Percentiles rank a stretch among this genome's conserved stretches.
These are phyloP conservation scores for Cynoglossus semilaevis DNA, from an alignment of 2,113 vertebrate species.

Conservation along the genomic window DNA sequence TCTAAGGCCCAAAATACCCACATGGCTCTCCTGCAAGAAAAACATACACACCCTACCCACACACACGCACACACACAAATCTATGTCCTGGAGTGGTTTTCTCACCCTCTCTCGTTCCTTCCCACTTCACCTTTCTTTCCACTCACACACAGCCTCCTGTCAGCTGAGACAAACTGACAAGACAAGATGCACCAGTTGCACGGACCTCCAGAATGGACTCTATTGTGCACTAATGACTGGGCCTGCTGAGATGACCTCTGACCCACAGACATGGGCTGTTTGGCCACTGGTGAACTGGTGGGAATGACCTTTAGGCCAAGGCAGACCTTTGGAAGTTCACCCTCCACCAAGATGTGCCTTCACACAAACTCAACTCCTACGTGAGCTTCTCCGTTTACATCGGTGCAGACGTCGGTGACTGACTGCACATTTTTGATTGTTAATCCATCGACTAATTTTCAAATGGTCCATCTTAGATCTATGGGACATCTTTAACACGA, in stretches of 20 bases:
- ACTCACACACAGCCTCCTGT: conserved; percentile 26
- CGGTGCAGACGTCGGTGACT: no score
- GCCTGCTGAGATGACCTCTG: conserved; percentile 54
- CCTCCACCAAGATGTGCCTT: conserved; percentile 40
- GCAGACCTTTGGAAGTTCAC: conserved; percentile 39
- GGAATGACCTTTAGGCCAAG: conserved; percentile 43
- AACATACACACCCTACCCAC: conserved; percentile 1
- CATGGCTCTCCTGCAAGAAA: conserved; percentile 8
- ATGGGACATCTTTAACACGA: no score
- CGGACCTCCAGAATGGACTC: conserved; percentile 31
- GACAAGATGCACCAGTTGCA: conserved; percentile 36
- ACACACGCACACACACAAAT: conserved; percentile 22
- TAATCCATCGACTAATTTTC: no score
- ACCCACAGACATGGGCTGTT: conserved; percentile 43
- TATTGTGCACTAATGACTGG: conserved; percentile 50
- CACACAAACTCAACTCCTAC: conserved; percentile 16
- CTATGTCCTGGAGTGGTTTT: conserved; percentile 13
- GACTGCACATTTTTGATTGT: neutral
- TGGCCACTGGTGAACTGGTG: conserved; percentile 47
- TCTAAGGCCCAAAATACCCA: conserved; percentile 33
- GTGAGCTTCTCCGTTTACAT: neutral
- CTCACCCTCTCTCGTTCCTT: conserved; percentile 14
- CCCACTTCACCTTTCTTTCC: conserved; percentile 28
- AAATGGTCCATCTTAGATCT: no score
- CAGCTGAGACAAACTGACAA: conserved; percentile 40